These are phyloP conservation scores for Echinometra lucunter DNA, from an alignment of 53 echinoderm and acorn worm species.

Conservation along the genomic window DNA sequence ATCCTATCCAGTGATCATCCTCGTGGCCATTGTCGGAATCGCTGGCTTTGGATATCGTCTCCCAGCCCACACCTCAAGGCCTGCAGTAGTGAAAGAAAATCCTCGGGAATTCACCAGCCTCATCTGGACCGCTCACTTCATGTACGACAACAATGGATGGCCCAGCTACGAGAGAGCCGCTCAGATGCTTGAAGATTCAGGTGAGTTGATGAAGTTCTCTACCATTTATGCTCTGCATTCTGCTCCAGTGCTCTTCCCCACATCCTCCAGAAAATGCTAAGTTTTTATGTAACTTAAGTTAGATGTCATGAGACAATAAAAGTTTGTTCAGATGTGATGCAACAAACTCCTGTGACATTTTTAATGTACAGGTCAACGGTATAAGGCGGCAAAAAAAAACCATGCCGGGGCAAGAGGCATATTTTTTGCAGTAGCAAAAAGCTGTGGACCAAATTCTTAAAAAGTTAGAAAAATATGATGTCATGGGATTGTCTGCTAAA, in stretches of 20 bases:
- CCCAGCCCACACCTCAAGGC: slow-evolving; percentile 7
- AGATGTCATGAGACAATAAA: too few relatives aligned
- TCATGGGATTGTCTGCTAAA: too few relatives aligned
- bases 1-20: slow-evolving; percentile 61
- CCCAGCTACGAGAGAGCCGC: slow-evolving; percentile 91
- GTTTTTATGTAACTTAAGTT: too few relatives aligned
- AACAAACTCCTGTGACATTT: too few relatives aligned
- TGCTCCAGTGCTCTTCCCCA: neutral
- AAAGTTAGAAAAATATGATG: too few relatives aligned
- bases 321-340: too few relatives aligned
- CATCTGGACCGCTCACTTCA: slow-evolving; percentile 88
- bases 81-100: slow-evolving; percentile 57
- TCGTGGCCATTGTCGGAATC: slow-evolving; percentile 68
- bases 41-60: slow-evolving; percentile 64
- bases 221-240: neutral
- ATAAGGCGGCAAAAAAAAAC: too few relatives aligned
- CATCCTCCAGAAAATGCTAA: neutral
- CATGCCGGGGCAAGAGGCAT: too few relatives aligned
- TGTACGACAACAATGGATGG: slow-evolving; percentile 93
- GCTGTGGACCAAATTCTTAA: too few relatives aligned
- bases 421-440: too few relatives aligned
- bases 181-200: slow-evolving; percentile 84
- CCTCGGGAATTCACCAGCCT: slow-evolving; percentile 80
- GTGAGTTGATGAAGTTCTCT: slow-evolving; percentile 57
- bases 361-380: too few relatives aligned